phyloP scores from a whole-genome alignment of 2,113 vertebrate genomes.

The Ctenodactylus gundi region DNA sequence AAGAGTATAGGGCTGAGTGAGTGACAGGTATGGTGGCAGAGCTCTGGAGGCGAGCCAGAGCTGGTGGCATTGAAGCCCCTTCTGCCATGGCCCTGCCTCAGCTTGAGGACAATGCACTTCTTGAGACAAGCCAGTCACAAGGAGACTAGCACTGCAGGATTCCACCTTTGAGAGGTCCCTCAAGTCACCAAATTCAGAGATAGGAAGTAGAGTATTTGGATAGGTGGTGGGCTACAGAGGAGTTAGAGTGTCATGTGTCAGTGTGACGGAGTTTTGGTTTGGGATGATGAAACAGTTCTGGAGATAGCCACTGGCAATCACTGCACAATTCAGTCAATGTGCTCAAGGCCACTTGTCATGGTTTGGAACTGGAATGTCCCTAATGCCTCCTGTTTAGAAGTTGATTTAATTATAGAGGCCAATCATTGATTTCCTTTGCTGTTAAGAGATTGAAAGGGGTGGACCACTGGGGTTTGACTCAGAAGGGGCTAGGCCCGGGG shows the following conservation, averaged over 20 bases:
- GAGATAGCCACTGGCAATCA: neutral
- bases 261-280: neutral
- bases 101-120: neutral
- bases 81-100: neutral
- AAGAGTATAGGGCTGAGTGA: neutral
- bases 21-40: neutral
- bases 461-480: too few relatives aligned
- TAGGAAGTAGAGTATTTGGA: neutral
- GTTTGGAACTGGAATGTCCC: too few relatives aligned
- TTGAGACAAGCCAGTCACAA: neutral
- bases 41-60: rapidly evolving
- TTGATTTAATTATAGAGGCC: too few relatives aligned
- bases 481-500: too few relatives aligned
- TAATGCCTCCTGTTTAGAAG: too few relatives aligned
- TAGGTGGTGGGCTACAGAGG: too few relatives aligned
- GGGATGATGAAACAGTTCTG: neutral
- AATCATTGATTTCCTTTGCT: too few relatives aligned
- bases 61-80: neutral
- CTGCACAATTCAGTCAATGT: rapidly evolving
- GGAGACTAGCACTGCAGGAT: neutral
- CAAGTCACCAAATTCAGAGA: neutral
- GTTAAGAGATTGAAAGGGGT: too few relatives aligned
- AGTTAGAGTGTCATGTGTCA: neutral
- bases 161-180: too few relatives aligned
- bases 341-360: too few relatives aligned